Evolutionary conservation across 2,113 vertebrate species (phyloP).

Genomic region (Passerina amoena): DNA sequence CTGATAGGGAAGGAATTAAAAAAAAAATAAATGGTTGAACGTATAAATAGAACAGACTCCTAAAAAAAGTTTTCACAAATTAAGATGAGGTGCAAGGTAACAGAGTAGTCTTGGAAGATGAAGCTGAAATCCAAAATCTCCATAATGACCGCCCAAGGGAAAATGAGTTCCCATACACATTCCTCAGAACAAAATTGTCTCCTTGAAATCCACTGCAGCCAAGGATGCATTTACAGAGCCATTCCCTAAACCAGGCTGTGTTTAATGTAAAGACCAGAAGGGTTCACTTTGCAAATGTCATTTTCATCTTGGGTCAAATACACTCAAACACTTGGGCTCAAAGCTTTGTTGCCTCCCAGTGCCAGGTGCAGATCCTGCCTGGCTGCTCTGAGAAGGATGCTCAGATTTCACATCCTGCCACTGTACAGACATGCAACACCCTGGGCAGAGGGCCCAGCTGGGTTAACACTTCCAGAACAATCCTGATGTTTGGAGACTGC

Average conservation of each 20-base stretch:
- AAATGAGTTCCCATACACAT: neutral
- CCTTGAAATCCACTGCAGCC: neutral
- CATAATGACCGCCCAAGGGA: neutral
- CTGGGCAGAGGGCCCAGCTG: neutral
- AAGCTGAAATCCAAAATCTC: neutral
- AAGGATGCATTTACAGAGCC: neutral
- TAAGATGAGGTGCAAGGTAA: neutral
- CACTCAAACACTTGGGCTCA: neutral
- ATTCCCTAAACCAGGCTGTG: neutral
- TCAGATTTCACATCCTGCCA: neutral
- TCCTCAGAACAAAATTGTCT: neutral
- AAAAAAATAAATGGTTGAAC: neutral
- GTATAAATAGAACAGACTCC: neutral
- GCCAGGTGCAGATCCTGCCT: neutral
- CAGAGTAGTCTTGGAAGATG: neutral
- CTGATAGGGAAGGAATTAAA: neutral
- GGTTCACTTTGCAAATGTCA: neutral
- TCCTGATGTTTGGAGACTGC: neutral
- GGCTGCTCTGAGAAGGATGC: neutral
- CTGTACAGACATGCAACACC: accelerated
- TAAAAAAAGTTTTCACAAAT: neutral
- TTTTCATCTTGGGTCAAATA: neutral
- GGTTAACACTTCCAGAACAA: neutral
- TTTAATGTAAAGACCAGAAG: neutral
- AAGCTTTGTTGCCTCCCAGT: neutral